phyloP scores from a whole-genome alignment of 2,113 vertebrate species.

The Peromyscus leucopus region DNA sequence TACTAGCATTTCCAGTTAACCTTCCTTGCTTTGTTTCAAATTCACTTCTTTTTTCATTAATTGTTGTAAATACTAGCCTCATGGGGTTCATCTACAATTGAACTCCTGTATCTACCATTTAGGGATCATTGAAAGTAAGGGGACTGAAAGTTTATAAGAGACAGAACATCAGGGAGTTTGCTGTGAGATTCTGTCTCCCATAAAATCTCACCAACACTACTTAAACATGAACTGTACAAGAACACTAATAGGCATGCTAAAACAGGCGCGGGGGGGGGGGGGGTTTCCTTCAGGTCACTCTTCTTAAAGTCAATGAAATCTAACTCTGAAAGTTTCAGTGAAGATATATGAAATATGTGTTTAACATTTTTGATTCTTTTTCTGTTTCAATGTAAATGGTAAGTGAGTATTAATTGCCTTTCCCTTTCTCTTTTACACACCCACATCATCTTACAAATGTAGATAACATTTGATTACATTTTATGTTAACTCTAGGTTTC shows the following conservation, averaged over 20 bases:
- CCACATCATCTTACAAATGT: neutral
- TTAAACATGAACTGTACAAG: neutral
- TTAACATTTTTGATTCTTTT: neutral
- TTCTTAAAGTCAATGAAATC: neutral
- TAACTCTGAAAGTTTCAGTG: too few relatives aligned
- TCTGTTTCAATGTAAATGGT: neutral
- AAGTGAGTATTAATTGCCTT: neutral
- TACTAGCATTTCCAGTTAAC: neutral
- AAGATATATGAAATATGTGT: neutral
- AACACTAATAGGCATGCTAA: neutral
- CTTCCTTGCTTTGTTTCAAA: neutral
- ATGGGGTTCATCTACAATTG: neutral
- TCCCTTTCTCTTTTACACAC: neutral
- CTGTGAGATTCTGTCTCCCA: neutral
- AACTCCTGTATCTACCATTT: neutral
- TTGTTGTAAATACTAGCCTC: neutral
- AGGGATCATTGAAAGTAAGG: neutral
- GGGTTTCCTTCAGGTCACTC: neutral
- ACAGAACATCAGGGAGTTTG: neutral
- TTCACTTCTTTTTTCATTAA: neutral
- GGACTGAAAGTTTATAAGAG: neutral
- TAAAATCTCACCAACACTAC: neutral
- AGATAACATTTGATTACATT: neutral
- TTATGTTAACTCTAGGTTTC: neutral
- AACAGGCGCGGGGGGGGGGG: neutral